These are phyloP conservation scores for Drosophila histrio DNA, from an alignment of 2,888 invertebrate genomes.

Conservation along the genomic window DNA sequence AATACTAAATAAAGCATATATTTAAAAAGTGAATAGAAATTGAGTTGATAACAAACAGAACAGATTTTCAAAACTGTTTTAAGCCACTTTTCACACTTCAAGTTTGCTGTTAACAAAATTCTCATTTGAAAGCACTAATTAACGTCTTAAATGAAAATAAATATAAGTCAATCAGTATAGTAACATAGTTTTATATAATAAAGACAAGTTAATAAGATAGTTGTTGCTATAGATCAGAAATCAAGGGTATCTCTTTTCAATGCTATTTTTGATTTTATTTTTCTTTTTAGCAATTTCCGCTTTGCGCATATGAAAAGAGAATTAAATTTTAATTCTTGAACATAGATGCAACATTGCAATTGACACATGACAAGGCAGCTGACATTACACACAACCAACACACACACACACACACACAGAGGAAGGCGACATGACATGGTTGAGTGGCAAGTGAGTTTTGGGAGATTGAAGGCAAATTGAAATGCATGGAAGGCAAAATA, in stretches of 20 bases:
- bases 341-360: slow-evolving; percentile 58
- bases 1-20: too few relatives aligned
- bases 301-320: slow-evolving; percentile 62
- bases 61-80: too few relatives aligned
- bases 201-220: not conserved
- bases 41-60: too few relatives aligned
- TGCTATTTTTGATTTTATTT: slow-evolving; percentile 23
- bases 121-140: too few relatives aligned
- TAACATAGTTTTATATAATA: not conserved
- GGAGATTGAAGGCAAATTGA: slow-evolving; percentile 55
- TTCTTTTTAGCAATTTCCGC: slow-evolving; percentile 67
- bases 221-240: not conserved
- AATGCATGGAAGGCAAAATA: slow-evolving; percentile 69
- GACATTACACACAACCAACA: not conserved
- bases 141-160: too few relatives aligned
- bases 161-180: too few relatives aligned
- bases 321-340: slow-evolving; percentile 69
- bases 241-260: not conserved
- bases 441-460: not conserved
- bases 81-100: too few relatives aligned
- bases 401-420: slow-evolving; percentile 7
- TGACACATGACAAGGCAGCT: slow-evolving; percentile 70
- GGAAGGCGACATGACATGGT: not conserved
- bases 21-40: too few relatives aligned
- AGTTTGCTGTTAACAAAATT: too few relatives aligned